Evolutionary conservation across 2,888 invertebrate species (phyloP), one percentile per base, ranked within the genome.

Genomic region (Mythimna albipuncta): DNA sequence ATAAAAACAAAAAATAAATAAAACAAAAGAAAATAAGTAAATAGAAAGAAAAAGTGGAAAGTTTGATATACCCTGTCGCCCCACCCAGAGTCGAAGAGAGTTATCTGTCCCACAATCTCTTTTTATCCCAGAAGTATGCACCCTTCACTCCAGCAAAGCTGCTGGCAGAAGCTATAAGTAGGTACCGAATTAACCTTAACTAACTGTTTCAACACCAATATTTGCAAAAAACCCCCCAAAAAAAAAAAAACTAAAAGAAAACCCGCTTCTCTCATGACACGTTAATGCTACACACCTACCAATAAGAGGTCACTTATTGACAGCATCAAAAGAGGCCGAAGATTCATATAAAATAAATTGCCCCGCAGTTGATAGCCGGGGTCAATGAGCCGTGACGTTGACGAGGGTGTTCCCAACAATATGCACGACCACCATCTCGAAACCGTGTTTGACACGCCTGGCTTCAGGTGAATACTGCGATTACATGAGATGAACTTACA

Each of bases 331-430:
- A 90, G 90, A 90, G 88, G 87, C 91, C 89, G 91, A 92, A 93
- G 93, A 94, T 95, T 95, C 94, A 94, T 95, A 95, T 94, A 94
- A 94, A 94, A 94, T 95, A 95, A 95, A 95, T 96, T 93, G 94
- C 90, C 91, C 93, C 91, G 88, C 91, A 94, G 93, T 94, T 93
- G 94, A 95, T 95, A 94, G 92, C 92, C 85, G 89, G 89, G 92
- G 94, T 95, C 95, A 96, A 96, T 96, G 95, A 95, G 94, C 90
- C 94, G 90, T 92, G 95, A 94, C 95, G 86, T 94, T 96, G 95
- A 96, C 94, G 93, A 95, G 95, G 96, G 95, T 96, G 61, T 81
- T 85, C 62, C 68, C 83, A 75, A 79, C 94, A 94, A 94, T 95
- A 94, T 94, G 94, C 95, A 95, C 90, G 93, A 88, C 90, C 91